A percentile compares a stretch with the other conserved stretches of the same genome.
These are phyloP conservation scores for Pseudochirops cupreus DNA, from an alignment of 2,797 vertebrate species.

Conservation along the genomic window DNA sequence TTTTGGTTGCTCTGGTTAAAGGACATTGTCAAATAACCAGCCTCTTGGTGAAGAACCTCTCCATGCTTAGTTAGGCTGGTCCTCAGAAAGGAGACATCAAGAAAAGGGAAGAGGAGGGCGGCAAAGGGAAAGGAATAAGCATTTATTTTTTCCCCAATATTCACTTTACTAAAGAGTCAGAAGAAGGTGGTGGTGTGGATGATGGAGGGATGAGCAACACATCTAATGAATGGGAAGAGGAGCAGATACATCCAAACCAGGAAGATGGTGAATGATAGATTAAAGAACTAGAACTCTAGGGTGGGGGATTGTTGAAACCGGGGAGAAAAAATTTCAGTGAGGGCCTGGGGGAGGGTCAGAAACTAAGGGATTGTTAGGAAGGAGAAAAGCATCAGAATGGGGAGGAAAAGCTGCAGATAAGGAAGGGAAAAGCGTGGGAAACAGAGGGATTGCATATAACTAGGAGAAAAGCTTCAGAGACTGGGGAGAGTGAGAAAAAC, in stretches of 20 bases:
- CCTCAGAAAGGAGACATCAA: background rate
- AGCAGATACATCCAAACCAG: background rate
- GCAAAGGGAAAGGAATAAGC: background rate
- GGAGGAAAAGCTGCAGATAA: background rate
- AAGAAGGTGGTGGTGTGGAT: background rate
- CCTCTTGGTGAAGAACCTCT: background rate
- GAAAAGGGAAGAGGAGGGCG: background rate
- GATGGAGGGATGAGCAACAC: background rate
- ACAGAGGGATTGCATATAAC: background rate
- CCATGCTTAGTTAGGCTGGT: background rate
- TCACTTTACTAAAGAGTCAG: background rate
- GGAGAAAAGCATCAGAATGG: background rate
- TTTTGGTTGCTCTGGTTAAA: background rate
- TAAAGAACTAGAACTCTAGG: background rate
- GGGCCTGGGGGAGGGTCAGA: background rate
- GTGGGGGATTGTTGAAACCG: background rate
- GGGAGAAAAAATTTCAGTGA: background rate
- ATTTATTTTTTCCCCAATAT: background rate
- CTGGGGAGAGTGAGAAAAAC: background rate
- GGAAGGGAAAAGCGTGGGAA: background rate
- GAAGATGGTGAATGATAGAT: background rate
- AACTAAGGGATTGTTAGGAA: background rate
- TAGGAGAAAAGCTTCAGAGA: background rate
- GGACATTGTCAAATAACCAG: background rate
- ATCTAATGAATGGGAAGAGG: background rate